phyloP scores from a whole-genome alignment of 2,888 invertebrate genomes.

The Portevinia maculata region DNA sequence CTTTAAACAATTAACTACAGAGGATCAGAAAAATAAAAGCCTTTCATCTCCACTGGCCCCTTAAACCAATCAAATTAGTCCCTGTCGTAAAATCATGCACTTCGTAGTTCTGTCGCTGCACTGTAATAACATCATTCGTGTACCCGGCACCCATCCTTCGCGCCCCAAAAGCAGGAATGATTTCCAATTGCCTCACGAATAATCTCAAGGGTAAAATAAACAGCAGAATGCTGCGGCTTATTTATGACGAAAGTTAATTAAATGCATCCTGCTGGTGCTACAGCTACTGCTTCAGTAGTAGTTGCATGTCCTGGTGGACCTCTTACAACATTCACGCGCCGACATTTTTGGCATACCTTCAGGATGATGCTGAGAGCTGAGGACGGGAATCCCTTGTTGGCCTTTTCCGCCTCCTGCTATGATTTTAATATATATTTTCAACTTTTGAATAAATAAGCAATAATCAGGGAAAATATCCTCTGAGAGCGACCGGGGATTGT shows the following conservation, averaged over 20 bases:
- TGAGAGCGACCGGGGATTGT: constrained; percentile 46
- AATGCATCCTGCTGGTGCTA: constrained; percentile 70
- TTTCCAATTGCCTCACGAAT: constrained; percentile 73
- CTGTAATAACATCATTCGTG: constrained; percentile 15
- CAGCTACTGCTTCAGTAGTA: constrained; percentile 8
- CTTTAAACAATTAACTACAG: background rate
- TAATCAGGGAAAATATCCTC: constrained; percentile 65
- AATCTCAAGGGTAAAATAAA: constrained; percentile 74
- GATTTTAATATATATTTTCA: constrained; percentile 53
- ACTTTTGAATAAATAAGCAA: constrained; percentile 71
- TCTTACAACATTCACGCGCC: constrained; percentile 25
- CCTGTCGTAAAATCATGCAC: constrained; percentile 52
- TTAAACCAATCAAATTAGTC: constrained; percentile 59
- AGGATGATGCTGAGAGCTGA: background rate
- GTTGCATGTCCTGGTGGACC: constrained; percentile 37
- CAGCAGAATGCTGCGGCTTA: constrained; percentile 56
- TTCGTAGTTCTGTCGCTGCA: background rate
- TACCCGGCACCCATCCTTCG: constrained; percentile 28
- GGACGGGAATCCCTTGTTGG: too few species aligned
- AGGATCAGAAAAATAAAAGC: background rate
- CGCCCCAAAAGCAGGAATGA: constrained; percentile 52
- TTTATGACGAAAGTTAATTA: constrained; percentile 73
- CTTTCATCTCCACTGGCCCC: constrained; percentile 33
- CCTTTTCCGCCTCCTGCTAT: constrained; percentile 4
- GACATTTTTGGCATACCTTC: constrained; percentile 26